Conservation (phyloP, 2,797 vertebrate species). For the Eutrigla gurnardus region DNA sequence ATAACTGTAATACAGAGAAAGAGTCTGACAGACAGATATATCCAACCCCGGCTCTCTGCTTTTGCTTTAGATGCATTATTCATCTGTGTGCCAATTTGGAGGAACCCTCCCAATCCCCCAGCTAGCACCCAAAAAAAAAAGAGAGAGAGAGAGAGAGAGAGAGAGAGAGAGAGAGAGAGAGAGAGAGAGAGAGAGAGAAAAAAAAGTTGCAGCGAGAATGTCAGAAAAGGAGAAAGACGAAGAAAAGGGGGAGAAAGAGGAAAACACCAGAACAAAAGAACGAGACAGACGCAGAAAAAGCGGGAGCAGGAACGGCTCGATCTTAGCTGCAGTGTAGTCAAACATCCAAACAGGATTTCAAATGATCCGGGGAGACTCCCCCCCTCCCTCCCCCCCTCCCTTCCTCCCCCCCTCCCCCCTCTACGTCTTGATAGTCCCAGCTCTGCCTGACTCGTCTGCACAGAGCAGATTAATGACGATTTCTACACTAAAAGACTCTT, state of each 20-base stretch:
- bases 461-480: slow-evolving; percentile 76
- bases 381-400: too few species aligned
- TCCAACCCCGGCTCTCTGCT: slow-evolving; percentile 73
- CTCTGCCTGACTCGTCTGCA: slow-evolving; percentile 58
- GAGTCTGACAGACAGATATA: slow-evolving; percentile 78
- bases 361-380: slow-evolving; percentile 70
- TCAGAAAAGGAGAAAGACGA: slow-evolving; percentile 52
- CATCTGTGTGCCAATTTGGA: slow-evolving; percentile 84
- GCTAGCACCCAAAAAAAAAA: slow-evolving; percentile 70
- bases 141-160: slow-evolving; percentile 41
- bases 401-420: slow-evolving; percentile 36
- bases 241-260: slow-evolving; percentile 42
- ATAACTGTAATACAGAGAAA: slow-evolving; percentile 70
- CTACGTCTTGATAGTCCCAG: slow-evolving; percentile 55
- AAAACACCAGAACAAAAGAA: slow-evolving; percentile 68
- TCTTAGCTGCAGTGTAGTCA: slow-evolving; percentile 62
- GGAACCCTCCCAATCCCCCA: slow-evolving; percentile 78
- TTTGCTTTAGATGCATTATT: slow-evolving; percentile 84
- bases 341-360: slow-evolving; percentile 79
- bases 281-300: slow-evolving; percentile 59
- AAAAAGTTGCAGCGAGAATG: slow-evolving; percentile 54
- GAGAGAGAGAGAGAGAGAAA: slow-evolving; percentile 47
- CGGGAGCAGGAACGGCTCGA: slow-evolving; percentile 41
- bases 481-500: slow-evolving; percentile 76
- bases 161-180: slow-evolving; percentile 41